Evolutionary conservation across 1,140 invertebrate genomes (phyloP), one percentile per base, ranked within the genome.

Genomic region (Papilio machaon): DNA sequence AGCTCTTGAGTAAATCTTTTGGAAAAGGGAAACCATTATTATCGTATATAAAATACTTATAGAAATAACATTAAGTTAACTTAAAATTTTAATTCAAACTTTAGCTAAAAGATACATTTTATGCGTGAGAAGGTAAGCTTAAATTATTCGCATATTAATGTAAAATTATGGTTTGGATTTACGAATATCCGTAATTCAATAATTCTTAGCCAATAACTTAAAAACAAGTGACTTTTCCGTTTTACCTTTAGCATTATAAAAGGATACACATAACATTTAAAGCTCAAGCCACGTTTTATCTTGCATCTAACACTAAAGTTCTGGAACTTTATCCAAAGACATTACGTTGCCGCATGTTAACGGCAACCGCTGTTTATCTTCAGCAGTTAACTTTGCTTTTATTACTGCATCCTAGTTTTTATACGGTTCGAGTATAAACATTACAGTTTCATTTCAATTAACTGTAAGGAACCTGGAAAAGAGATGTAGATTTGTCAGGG

Each of bases 341-440:
- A 70, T 70, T 35, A 70, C 64, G 30, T 70, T 70, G 23, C 64
- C 64, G 64, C 64, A 70, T 35, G 64, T 70, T 70, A 70, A 70
- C 64, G 64, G 64, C 64, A 35, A 70, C 64, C 64, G 64, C 64
- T 70, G 64, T 70, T 70, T 70, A 70, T 70, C 64, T 70, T 70
- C 64, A 70, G 13, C 30, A 38, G 64, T 70, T 70, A 70, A 70
- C 64, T 70, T 70, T 70, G 30, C 13, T 70, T 70, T 70, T 70
- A 70, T 35, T 67, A 67, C 60, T 70, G 17, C 64, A 35, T 15
- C 13, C 30, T 70, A 35, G 30, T 70, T 35, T 70, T 70, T 70
- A 70, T 70, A 70, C 23, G 30, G 17, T 70, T 35, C 64, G 23
- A 35, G 11, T 38, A 35, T 15, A 15, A 67, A 67, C 13, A 70